Percentiles rank a stretch among this genome's conserved stretches.
Evolutionary conservation across 2,888 invertebrate species (phyloP).

Genomic region (Apomyelois bistriatella): DNA sequence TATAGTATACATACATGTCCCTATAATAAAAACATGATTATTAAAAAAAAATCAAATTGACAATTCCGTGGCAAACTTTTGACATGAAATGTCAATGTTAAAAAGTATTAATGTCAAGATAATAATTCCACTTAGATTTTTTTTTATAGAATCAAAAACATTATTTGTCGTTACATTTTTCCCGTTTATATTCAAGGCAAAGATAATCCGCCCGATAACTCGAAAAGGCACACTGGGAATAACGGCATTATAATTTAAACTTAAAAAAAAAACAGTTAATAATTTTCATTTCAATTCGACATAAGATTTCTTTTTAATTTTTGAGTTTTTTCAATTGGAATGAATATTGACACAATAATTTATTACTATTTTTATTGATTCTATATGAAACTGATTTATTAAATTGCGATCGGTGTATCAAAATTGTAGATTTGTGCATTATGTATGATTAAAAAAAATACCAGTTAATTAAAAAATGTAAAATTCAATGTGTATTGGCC

Average conservation of each 20-base stretch:
- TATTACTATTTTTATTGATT: not conserved
- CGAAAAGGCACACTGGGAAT: constrained; percentile 28
- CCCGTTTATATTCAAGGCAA: constrained; percentile 2
- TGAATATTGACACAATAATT: not conserved
- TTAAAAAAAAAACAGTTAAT: constrained; percentile 6
- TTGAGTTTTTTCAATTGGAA: not conserved
- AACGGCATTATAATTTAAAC: constrained; percentile 10
- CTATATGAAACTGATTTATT: not conserved
- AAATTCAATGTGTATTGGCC: not conserved
- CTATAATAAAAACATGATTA: not conserved
- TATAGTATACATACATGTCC: constrained; percentile 23
- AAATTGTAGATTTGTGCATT: constrained; percentile 5
- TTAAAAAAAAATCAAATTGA: not conserved
- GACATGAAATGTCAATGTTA: not conserved
- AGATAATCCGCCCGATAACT: constrained; percentile 3
- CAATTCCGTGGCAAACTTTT: not conserved
- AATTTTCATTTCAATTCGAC: too few relatives aligned
- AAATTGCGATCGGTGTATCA: not conserved
- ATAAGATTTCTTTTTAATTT: too few relatives aligned
- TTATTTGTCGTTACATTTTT: not conserved
- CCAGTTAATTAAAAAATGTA: not conserved
- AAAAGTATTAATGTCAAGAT: not conserved
- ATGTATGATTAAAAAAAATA: not conserved
- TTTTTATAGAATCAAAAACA: too few relatives aligned
- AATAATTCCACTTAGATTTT: too few relatives aligned